Evolutionary conservation across 2,888 invertebrate genomes (phyloP).

Genomic region (Caradrina clavipalpis): DNA sequence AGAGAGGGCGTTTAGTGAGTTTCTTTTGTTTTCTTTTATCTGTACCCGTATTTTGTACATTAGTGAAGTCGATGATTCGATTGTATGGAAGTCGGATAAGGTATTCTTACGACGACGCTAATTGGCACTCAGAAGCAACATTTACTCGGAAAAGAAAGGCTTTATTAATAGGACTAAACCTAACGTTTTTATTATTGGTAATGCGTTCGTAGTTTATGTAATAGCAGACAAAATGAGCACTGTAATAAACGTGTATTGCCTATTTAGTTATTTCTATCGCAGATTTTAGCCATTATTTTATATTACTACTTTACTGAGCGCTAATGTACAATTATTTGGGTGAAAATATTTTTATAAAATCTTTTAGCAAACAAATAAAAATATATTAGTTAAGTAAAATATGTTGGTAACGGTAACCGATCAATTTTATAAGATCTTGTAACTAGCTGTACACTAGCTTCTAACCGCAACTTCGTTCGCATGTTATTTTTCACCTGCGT

Average conservation of each 20-base stretch:
- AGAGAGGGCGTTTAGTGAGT: constrained; percentile 71
- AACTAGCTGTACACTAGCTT: no score
- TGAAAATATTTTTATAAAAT: background rate
- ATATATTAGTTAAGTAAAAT: no score
- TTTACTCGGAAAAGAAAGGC: constrained; percentile 3
- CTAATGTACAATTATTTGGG: background rate
- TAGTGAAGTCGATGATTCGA: constrained; percentile 75
- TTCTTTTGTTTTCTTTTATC: constrained; percentile 72
- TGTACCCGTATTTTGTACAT: constrained; percentile 67
- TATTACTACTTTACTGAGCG: background rate
- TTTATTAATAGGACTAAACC: background rate
- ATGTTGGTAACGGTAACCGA: no score
- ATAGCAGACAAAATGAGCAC: background rate
- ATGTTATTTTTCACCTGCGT: no score
- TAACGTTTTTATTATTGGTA: constrained; percentile 2
- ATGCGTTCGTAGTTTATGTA: background rate
- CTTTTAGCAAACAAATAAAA: background rate
- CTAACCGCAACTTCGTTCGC: no score
- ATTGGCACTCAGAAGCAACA: constrained; percentile 62
- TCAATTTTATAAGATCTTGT: background rate
- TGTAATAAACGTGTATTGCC: constrained; percentile 7
- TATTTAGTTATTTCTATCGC: background rate
- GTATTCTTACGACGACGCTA: constrained; percentile 68
- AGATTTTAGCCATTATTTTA: background rate
- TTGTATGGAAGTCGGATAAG: constrained; percentile 71